Evolutionary conservation across 2,888 invertebrate genomes (phyloP), one percentile per base, ranked within the genome.

Genomic region (Hedya salicella): DNA sequence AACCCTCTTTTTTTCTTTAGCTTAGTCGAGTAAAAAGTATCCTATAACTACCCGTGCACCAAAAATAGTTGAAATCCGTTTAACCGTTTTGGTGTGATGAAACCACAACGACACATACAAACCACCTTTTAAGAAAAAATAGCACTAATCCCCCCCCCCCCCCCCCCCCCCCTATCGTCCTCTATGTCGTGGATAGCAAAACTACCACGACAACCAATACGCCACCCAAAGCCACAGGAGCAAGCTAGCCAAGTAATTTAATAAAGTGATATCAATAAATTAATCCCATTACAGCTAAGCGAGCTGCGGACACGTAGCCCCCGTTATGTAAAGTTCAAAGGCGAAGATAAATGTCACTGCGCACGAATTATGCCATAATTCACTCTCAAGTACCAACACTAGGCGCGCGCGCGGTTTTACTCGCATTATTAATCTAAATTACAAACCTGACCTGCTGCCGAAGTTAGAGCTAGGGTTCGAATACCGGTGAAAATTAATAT

Each of bases 251-350:
- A n/a, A 14, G 14, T 25, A 54, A 25, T 54, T 42, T 42, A 56
- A 44, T 56, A 42, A 63, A 56, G 61, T 40, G 40, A 40, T 50
- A 61, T 50, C 25, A 50, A 61, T 40, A 42, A 16, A 59, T 48
- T 36, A 59, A 36, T 19, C 36, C 19, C 32, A 30, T 36, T n/a
- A 48, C 59, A 30, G 36, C 19, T 16, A 30, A 56, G 17, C 32
- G 52, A 32, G 52, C 16, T 46, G 25, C 62, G 54, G 25, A 2
- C 9, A 42, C 44, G 53, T 36, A 6, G n/a, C 5, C n/a, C 25
- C 56, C 14, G 16, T 75, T 73, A 72, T 68, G 71, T 73, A 80
- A 80, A 80, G 80, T 80, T 80, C 80, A 80, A 80, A 80, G 80
- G 62, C 79, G 65, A 62, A 17, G 5, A 54, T 65, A 40, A 65